phyloP scores from a whole-genome alignment of 1,140 invertebrate genomes.

The Micrasema minimum region DNA sequence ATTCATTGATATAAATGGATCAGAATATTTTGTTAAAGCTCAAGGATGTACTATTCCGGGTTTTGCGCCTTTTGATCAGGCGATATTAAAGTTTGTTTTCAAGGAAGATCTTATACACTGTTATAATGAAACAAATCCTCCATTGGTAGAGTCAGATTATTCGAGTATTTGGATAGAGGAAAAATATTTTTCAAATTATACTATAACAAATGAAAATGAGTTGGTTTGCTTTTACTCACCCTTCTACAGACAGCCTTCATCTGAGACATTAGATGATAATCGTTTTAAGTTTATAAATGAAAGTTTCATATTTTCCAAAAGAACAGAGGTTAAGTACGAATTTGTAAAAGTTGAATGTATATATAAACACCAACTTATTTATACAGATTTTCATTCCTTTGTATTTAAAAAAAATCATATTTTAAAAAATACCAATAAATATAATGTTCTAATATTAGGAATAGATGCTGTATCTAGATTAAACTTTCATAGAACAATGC shows the following conservation, averaged over 20 bases:
- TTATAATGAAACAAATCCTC: constrained; percentile 57
- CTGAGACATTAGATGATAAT: constrained; percentile 59
- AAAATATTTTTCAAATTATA: constrained; percentile 66
- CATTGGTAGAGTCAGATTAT: constrained; percentile 72
- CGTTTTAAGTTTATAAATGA: constrained; percentile 61
- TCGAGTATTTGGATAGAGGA: constrained; percentile 68
- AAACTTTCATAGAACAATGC: constrained; percentile 87
- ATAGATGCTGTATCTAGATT: constrained; percentile 87
- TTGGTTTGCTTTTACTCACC: constrained; percentile 73
- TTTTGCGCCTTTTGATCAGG: constrained; percentile 76
- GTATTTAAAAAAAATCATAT: constrained; percentile 63
- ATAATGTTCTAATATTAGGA: constrained; percentile 83
- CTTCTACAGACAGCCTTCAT: constrained; percentile 68
- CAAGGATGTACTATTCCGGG: constrained; percentile 83
- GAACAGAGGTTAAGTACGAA: constrained; percentile 65
- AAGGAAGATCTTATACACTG: constrained; percentile 59
- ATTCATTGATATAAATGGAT: constrained; percentile 46
- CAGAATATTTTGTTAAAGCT: constrained; percentile 73
- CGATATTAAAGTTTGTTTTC: constrained; percentile 62
- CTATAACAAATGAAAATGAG: constrained; percentile 61
- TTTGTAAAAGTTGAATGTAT: constrained; percentile 73
- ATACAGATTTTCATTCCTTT: constrained; percentile 78
- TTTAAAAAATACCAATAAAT: constrained; percentile 46
- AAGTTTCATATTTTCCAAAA: constrained; percentile 60
- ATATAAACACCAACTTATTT: constrained; percentile 64